phyloP scores from a whole-genome alignment of 2,888 invertebrate genomes.

The Lapara coniferarum region DNA sequence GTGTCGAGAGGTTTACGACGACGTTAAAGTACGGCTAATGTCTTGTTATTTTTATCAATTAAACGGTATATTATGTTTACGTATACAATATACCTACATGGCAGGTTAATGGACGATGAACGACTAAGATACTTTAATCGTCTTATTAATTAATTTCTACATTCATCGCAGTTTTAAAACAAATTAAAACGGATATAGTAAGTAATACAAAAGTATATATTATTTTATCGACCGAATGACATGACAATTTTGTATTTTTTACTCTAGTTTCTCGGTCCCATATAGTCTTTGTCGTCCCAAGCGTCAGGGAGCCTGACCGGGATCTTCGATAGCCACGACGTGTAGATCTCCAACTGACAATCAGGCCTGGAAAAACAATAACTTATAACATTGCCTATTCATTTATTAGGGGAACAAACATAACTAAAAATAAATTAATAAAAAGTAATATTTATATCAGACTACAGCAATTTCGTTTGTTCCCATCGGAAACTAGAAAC shows the following conservation, averaged over 20 bases:
- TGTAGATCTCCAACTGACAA: constrained; percentile 72
- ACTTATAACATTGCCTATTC: background rate
- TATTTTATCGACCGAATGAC: background rate
- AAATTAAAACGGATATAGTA: no score
- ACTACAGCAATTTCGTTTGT: background rate
- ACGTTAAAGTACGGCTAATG: background rate
- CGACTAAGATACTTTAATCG: no score
- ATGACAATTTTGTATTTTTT: constrained; percentile 8
- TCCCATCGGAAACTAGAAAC: background rate
- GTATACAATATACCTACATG: no score
- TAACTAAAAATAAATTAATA: no score
- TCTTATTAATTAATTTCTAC: no score
- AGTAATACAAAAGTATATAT: background rate
- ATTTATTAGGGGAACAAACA: no score
- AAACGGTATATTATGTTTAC: background rate
- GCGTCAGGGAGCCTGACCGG: constrained; percentile 62
- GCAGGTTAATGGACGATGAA: no score
- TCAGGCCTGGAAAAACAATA: constrained; percentile 63
- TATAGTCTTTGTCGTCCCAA: constrained; percentile 65
- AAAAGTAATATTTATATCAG: background rate
- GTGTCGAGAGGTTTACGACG: background rate
- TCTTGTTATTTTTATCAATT: background rate
- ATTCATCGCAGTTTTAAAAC: no score
- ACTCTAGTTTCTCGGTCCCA: constrained; percentile 31
- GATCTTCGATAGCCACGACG: constrained; percentile 61